These are phyloP conservation scores for Garrulus glandarius DNA, from an alignment of 2,797 vertebrate genomes.

Conservation along the genomic window DNA sequence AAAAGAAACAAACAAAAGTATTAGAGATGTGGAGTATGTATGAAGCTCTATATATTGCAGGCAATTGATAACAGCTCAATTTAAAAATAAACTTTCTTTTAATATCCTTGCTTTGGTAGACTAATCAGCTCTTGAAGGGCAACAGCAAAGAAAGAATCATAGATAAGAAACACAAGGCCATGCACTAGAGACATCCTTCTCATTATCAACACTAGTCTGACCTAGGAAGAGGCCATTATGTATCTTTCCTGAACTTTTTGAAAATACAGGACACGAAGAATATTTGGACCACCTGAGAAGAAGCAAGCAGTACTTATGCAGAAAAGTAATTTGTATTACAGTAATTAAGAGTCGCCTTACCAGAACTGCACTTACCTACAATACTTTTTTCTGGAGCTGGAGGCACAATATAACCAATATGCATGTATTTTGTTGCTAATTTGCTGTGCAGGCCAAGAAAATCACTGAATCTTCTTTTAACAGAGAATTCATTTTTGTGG, in stretches of 20 bases:
- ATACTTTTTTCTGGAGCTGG: constrained; percentile 98
- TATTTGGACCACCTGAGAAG: neutral
- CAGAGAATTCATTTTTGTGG: constrained; percentile 85
- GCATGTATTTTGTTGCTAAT: constrained; percentile 92
- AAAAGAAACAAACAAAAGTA: neutral
- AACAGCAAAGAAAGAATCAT: neutral
- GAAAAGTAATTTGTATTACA: neutral
- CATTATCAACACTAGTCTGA: neutral
- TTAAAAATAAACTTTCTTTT: constrained; percentile 3
- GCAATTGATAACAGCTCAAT: neutral
- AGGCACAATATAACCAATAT: constrained; percentile 92
- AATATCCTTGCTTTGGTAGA: neutral
- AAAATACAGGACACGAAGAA: neutral
- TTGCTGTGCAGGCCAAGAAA: constrained; percentile 96
- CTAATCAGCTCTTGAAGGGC: neutral
- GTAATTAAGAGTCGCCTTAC: neutral
- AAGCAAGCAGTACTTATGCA: neutral
- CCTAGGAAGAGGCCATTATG: neutral
- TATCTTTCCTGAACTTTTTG: neutral
- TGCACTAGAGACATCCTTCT: neutral
- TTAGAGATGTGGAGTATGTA: neutral
- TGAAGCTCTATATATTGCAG: neutral
- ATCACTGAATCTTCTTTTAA: constrained; percentile 95
- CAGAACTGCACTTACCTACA: constrained; percentile 83
- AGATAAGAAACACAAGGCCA: neutral